Conservation (phyloP, 37 sponge, comb jelly and placozoan genomes). For the Aplysina aerophoba region DNA sequence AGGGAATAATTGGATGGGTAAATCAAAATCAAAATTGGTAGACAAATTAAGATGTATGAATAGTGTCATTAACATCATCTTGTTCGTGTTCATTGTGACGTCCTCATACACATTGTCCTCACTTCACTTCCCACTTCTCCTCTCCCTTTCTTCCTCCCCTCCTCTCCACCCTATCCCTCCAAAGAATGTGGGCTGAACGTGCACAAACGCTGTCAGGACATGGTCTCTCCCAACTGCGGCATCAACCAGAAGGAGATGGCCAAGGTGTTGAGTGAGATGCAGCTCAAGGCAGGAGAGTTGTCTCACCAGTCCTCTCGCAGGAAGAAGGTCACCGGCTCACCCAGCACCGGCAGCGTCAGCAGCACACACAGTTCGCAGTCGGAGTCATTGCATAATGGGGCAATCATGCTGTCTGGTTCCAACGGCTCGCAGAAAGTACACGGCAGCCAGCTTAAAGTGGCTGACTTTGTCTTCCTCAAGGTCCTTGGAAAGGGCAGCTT, state of each 20-base stretch:
- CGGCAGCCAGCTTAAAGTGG: conserved; percentile 50
- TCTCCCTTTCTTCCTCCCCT: neutral
- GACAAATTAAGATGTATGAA: too few species aligned
- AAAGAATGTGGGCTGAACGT: conserved; percentile 92
- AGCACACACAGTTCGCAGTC: conserved; percentile 10
- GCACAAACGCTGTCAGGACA: conserved; percentile 90
- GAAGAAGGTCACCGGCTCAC: neutral
- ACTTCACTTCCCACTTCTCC: too few species aligned
- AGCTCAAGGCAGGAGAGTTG: conserved; percentile 76
- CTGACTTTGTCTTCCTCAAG: conserved; percentile 89
- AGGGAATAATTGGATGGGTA: too few species aligned
- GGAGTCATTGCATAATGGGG: neutral
- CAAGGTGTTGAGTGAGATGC: conserved; percentile 71
- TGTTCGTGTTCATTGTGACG: too few species aligned
- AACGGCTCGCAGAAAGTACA: neutral
- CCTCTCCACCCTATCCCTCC: neutral
- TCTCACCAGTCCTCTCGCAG: neutral
- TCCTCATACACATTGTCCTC: too few species aligned
- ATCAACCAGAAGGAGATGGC: conserved; percentile 86
- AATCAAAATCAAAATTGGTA: too few species aligned
- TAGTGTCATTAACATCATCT: too few species aligned
- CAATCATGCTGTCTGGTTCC: neutral
- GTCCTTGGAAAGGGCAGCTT: conserved; percentile 97
- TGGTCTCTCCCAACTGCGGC: conserved; percentile 92
- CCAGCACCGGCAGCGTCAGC: conserved; percentile 15